These are phyloP conservation scores for Xiphophorus couchianus DNA, from an alignment of 2,113 vertebrate genomes.

Conservation along the genomic window DNA sequence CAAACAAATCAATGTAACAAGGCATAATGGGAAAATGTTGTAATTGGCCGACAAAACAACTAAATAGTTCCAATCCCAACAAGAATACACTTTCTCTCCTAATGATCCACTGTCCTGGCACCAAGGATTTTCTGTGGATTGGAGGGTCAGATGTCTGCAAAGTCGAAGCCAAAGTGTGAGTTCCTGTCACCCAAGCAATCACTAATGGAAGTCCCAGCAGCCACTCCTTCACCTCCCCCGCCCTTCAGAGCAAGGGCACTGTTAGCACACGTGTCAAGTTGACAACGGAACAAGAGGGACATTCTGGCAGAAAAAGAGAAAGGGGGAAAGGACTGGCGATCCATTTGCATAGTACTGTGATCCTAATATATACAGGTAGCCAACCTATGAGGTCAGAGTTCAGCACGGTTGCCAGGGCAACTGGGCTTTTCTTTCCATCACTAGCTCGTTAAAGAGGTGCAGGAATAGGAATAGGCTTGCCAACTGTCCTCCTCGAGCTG, in stretches of 20 bases:
- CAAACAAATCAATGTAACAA: neutral
- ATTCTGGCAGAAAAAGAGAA: conserved; percentile 66
- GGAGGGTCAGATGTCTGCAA: conserved; percentile 40
- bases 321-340: conserved; percentile 40
- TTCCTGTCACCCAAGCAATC: conserved; percentile 66
- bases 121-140: conserved; percentile 47
- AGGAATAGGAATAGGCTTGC: conserved; percentile 71
- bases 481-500: conserved; percentile 76
- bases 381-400: conserved; percentile 75
- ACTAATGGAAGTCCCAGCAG: conserved; percentile 63
- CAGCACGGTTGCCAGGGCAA: conserved; percentile 66
- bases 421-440: conserved; percentile 71
- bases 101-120: conserved; percentile 54
- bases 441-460: conserved; percentile 79
- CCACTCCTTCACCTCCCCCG: conserved; percentile 39
- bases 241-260: conserved; percentile 74
- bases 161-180: conserved; percentile 42
- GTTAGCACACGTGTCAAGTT: conserved; percentile 73
- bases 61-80: conserved; percentile 24
- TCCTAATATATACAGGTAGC: conserved; percentile 82
- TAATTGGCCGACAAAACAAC: neutral
- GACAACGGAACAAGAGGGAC: conserved; percentile 75
- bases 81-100: conserved; percentile 38
- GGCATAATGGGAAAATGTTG: neutral
- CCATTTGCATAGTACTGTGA: conserved; percentile 79